phyloP scores from a whole-genome alignment of 2,888 invertebrate genomes.

The Polymixis flavicincta region DNA sequence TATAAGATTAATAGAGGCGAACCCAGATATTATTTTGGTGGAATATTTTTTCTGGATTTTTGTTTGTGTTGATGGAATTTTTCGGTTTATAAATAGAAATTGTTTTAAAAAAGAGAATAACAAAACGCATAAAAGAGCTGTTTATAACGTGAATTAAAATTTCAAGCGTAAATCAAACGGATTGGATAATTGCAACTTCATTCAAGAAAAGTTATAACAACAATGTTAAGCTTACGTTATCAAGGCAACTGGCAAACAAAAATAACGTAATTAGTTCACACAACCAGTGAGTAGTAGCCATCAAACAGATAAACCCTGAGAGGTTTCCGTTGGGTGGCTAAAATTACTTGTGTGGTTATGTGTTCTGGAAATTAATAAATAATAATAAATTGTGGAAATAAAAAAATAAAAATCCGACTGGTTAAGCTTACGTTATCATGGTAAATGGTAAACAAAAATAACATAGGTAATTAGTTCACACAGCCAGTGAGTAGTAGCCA shows the following conservation, averaged over 20 bases:
- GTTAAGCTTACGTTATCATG: too few relatives aligned
- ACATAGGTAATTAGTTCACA: too few relatives aligned
- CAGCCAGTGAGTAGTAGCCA: too few relatives aligned
- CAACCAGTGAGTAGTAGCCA: too few relatives aligned
- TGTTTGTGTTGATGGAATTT: not conserved
- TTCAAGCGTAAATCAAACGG: not conserved
- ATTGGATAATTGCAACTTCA: not conserved
- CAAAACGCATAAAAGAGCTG: not conserved
- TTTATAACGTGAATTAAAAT: not conserved
- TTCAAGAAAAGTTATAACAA: not conserved
- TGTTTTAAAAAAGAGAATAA: not conserved
- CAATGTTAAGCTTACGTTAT: not conserved
- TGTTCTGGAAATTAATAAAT: too few relatives aligned
- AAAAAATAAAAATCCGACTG: too few relatives aligned
- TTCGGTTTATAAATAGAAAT: not conserved
- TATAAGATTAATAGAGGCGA: slow-evolving; percentile 21
- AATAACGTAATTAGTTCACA: too few relatives aligned
- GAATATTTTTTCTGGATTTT: not conserved
- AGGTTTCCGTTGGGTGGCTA: too few relatives aligned
- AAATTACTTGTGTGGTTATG: too few relatives aligned
- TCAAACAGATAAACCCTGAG: too few relatives aligned
- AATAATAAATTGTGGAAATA: too few relatives aligned
- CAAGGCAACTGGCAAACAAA: not conserved
- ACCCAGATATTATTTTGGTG: slow-evolving; percentile 5
- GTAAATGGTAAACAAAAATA: too few relatives aligned